Percentiles rank a stretch among this genome's conserved stretches.
These are phyloP conservation scores for Labeo rohita DNA, from an alignment of 2,113 vertebrate species.

Conservation along the genomic window DNA sequence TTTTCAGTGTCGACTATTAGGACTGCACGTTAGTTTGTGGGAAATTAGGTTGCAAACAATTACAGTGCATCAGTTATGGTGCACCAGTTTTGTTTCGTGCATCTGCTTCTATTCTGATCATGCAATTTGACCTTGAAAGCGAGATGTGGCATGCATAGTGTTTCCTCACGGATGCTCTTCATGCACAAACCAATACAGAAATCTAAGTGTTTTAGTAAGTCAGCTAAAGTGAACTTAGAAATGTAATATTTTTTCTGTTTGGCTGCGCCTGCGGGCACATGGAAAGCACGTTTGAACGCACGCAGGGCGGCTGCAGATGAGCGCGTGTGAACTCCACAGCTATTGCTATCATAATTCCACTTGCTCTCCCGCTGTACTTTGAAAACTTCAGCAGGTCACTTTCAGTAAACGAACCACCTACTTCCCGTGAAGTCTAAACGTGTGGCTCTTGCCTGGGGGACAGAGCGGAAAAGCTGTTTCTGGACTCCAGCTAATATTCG, in stretches of 20 bases:
- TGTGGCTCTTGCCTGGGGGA: slow-evolving; percentile 41
- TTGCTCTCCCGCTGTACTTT: not conserved
- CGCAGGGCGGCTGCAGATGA: not conserved
- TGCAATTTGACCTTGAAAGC: not conserved
- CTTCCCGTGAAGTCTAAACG: slow-evolving; percentile 30
- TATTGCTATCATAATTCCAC: slow-evolving; percentile 22
- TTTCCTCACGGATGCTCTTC: not conserved
- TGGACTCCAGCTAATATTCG: slow-evolving; percentile 21
- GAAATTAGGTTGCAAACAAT: no score
- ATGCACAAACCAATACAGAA: not conserved
- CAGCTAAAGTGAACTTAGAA: not conserved
- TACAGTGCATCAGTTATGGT: no score
- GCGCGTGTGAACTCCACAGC: slow-evolving; percentile 8
- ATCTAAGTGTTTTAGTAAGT: slow-evolving; percentile 19
- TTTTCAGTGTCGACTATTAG: no score
- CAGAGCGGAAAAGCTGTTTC: slow-evolving; percentile 33
- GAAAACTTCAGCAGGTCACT: slow-evolving; percentile 21
- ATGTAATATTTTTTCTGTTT: slow-evolving; percentile 32
- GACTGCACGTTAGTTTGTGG: no score
- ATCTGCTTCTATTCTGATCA: not conserved
- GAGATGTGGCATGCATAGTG: not conserved
- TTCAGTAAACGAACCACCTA: slow-evolving; percentile 42
- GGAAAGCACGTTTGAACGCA: not conserved
- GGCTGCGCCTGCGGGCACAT: not conserved
- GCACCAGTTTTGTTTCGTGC: not conserved